Evolutionary conservation across 2,888 invertebrate species (phyloP), one percentile per base, ranked within the genome.

Genomic region (Margaritifera margaritifera): DNA sequence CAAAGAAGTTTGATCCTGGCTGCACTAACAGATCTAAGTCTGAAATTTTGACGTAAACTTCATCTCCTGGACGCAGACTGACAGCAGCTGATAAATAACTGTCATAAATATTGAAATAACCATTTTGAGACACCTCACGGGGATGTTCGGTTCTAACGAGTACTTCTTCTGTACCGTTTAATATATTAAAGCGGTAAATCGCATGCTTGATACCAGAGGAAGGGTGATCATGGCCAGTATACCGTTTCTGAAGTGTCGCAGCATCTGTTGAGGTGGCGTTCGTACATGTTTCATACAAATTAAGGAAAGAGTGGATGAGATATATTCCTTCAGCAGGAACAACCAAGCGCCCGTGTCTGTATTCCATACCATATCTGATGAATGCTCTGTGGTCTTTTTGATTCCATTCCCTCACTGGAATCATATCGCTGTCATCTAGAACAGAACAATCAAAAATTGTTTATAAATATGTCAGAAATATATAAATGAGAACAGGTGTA

Each of bases 21-120:
- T n/a, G n/a, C n/a, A n/a, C n/a, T n/a, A n/a, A n/a, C n/a, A n/a
- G n/a, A n/a, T n/a, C n/a, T 27, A 61, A 50, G n/a, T 66, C 59
- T 22, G 66, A 66, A 31, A 61, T 55, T 54, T 66, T 66, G 22
- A 66, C 55, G 20, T 55, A 66, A 15, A 66, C 61, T 25, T 66
- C 66, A 31, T 66, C 66, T 42, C 66, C 66, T 11, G 66, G 42
- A 6, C n/a, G 27, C 27, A 66, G 42, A 24, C 54, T 22, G 0
- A 61, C 18, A 42, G 55, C 66, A 15, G 61, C 58, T 31, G 55
- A 31, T 8, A 66, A 18, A 42, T 24, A 61, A 42, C 55, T 61
- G 54, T 60, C 60, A 31, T 58, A 61, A n/a, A 51, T 8, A 4
- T 58, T 55, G 22, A 66, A 66, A 8, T 50, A 18, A 4, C 22